Evolutionary conservation across 2,888 invertebrate species (phyloP), one percentile per base, ranked within the genome.

Genomic region (Zeuzera pyrina): DNA sequence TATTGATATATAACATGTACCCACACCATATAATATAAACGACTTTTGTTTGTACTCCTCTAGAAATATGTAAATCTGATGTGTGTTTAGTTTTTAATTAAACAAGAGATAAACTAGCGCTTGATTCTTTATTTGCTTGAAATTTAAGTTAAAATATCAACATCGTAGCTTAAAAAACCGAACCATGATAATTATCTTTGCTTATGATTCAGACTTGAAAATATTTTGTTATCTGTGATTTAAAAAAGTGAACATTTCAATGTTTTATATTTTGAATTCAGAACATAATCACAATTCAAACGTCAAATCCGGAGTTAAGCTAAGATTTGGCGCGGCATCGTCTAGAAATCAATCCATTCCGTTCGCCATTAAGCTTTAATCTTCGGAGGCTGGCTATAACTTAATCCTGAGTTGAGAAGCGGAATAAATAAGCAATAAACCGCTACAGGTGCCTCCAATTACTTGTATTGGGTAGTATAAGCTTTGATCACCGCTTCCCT

Each of bases 391-490:
- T 67, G 71, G 79, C 74, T 76, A 78, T 81, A 81, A 81, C 78
- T 79, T 79, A 79, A 81, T 79, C 81, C 72, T 47, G 59, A 66
- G 66, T 76, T 73, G 69, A 77, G 77, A 66, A 67, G 62, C 65
- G 63, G 71, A 68, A 77, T 81, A 81, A 79, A 81, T 79, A 79
- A 78, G 72, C 71, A 68, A 79, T 78, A 78, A 78, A 77, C 71
- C 70, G 69, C 65, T 70, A 68, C 79, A 77, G 79, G 79, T 78
- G 76, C 63, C 15, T 13, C 16, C 10, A 12, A 12, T 13, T 12
- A 13, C 13, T 12, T 25, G 25, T 25, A 12, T 25, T n/a, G 7
- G 26, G 16, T 34, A 28, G 8, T n/a, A 12, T 35, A 52, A 58
- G 57, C 50, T n/a, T n/a, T n/a, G n/a, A n/a, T n/a, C n/a, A n/a